Base-by-base conservation (phyloP, 2,888 invertebrate genomes). In the Zaprionus bogoriensis region DNA sequence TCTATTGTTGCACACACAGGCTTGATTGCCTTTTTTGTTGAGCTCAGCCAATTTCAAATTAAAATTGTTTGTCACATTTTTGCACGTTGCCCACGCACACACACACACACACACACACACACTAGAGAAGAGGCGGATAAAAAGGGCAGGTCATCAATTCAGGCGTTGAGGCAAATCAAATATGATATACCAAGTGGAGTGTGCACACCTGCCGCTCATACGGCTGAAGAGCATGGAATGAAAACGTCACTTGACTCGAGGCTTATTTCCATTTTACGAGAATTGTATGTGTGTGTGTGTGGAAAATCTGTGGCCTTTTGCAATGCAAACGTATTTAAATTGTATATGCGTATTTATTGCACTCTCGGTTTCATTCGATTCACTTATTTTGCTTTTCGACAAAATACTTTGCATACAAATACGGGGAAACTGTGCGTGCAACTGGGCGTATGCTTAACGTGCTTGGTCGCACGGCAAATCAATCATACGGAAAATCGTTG, bases 401-500 rank as follows among this genome's bases (percentile, higher is more conserved):
- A 3, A 32, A 51, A 32, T 36, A 57, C 32, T 67, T 47, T 62
- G 39, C 46, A 41, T 55, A 42, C 17, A 41, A 42, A 53, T 28
- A 27, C 19, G 7, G 20, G 28, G 17, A 27, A 41, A 25, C n/a
- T 30, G 19, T 25, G 32, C 42, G 68, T 30, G 38, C 77, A 83
- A 58, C 64, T 47, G 50, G 48, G 72, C 77, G 83, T 68, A 79
- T 80, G 45, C 62, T 50, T 61, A 67, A 67, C 66, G 57, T 62
- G 53, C 50, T 30, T 36, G 42, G 32, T 7, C 38, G 52, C 57
- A 27, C 39, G 30, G 30, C 7, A 62, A 65, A 72, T 83, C 73
- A 77, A 67, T 75, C 73, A 74, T 42, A 64, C 45, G 54, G 17
- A 65, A 75, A 69, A 64, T 52, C 30, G 42, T 55, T 53, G 67